Base-by-base conservation (phyloP, 1,140 invertebrate species). In the honey bee (Apis mellifera) region DNA sequence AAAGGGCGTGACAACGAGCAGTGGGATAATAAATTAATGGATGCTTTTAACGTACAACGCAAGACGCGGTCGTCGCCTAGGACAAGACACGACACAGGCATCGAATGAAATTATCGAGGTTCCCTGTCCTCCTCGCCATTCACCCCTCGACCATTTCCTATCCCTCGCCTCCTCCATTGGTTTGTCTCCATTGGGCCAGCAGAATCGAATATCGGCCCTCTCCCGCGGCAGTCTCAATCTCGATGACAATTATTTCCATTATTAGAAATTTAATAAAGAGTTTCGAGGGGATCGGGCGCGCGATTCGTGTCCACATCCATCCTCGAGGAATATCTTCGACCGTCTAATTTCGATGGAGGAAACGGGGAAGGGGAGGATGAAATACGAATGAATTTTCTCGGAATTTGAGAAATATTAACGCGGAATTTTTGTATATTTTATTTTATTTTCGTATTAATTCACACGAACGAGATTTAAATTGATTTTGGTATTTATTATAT, bases 231-330 rank as follows among this genome's bases (percentile, higher is more conserved):
- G 83, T 62, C 84, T 86, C 84, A 86, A 88, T 91, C 90, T 91
- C 90, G 87, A 91, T 91, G 89, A 92, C 90, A 91, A 92, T 92
- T 92, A 92, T 92, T 92, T 90, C 89, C 91, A 89, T 92, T 91
- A 91, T 91, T 90, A 91, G 88, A 90, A 91, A 92, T 92, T 92
- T 92, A 91, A 91, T 92, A 90, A 91, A 91, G 88, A 89, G 79
- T 66, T 23, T 64, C 75, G 65, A 55, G 54, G 57, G 13, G 32
- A 54, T 4, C 3, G 81, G 59, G 42, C 64, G 73, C 48, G 50
- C 15, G 42, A 15, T 32, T 21, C 65, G 32, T 60, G 26, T 32
- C 2, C 2, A 32, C 32, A 70, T 42, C 78, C 21, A 87, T 85
- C 90, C 88, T 42, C 32, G 32, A 42, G 32, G 32, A 32, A 32